A percentile compares a stretch with the other conserved stretches of the same genome.
These are phyloP conservation scores for Lochmaea crataegi DNA, from an alignment of 2,888 invertebrate species.

Conservation along the genomic window DNA sequence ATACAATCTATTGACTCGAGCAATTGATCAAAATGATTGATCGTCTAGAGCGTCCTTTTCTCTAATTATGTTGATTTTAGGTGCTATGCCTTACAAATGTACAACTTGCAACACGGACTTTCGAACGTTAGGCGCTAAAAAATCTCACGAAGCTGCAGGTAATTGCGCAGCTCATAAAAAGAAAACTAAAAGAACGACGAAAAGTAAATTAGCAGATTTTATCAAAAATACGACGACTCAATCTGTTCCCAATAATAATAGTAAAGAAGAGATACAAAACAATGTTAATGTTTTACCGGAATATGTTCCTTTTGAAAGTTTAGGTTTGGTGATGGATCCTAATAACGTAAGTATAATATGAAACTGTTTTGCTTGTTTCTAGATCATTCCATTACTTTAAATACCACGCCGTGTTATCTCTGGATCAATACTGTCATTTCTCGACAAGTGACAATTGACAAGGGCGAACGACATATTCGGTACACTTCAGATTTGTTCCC, in stretches of 20 bases:
- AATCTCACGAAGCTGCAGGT: slow-evolving; percentile 71
- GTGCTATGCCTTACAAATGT: slow-evolving; percentile 57
- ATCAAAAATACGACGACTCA: slow-evolving; percentile 47
- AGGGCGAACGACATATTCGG: too few relatives aligned
- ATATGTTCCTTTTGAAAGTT: slow-evolving; percentile 8
- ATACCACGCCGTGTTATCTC: too few relatives aligned
- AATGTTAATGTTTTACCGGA: not conserved
- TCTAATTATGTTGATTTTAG: slow-evolving; percentile 37
- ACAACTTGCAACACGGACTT: slow-evolving; percentile 72
- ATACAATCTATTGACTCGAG: too few relatives aligned
- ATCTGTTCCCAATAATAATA: slow-evolving; percentile 24
- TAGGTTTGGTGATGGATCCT: not conserved
- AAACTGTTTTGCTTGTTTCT: not conserved
- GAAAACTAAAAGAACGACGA: slow-evolving; percentile 32
- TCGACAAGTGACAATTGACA: too few relatives aligned
- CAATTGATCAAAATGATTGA: too few relatives aligned
- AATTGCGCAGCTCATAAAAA: slow-evolving; percentile 43
- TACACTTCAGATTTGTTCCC: too few relatives aligned
- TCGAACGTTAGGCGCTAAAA: slow-evolving; percentile 75
- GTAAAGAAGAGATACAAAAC: not conserved
- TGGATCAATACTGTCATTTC: too few relatives aligned
- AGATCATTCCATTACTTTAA: too few relatives aligned
- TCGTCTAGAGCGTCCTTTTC: too few relatives aligned
- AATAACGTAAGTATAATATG: slow-evolving; percentile 12
- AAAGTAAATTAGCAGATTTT: slow-evolving; percentile 47